Evolutionary conservation across 2,888 invertebrate genomes (phyloP).

Genomic region (Leptopilina myrica): DNA sequence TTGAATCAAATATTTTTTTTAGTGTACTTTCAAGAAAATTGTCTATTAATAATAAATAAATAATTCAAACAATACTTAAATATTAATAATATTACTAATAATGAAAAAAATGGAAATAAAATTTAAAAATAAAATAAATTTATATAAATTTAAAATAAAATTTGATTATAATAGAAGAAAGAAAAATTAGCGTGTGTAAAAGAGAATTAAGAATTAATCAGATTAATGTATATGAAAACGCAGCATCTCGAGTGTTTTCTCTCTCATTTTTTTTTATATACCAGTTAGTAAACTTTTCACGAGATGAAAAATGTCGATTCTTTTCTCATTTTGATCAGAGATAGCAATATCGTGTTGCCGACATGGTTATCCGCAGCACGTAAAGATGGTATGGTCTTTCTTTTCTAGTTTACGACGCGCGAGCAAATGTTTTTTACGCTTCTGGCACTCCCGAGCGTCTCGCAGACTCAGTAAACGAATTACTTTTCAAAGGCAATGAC

Average conservation of each 20-base stretch:
- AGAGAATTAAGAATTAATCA: conserved; percentile 8
- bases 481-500: conserved; percentile 34
- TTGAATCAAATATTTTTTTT: too few relatives aligned
- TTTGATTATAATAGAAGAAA: too few relatives aligned
- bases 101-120: too few relatives aligned
- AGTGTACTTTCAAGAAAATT: too few relatives aligned
- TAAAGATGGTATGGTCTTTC: conserved; percentile 18
- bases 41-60: too few relatives aligned
- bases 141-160: too few relatives aligned
- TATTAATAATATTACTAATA: too few relatives aligned
- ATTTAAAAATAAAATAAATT: too few relatives aligned
- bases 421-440: conserved; percentile 28
- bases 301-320: conserved; percentile 25
- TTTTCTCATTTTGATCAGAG: conserved; percentile 33
- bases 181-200: not conserved
- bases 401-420: conserved; percentile 35
- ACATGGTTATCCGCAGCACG: conserved; percentile 31
- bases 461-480: conserved; percentile 22
- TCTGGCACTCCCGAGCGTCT: conserved; percentile 12
- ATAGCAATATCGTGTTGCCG: conserved; percentile 39
- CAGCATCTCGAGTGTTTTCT: too few relatives aligned
- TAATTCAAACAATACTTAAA: too few relatives aligned
- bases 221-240: not conserved
- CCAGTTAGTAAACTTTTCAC: conserved; percentile 13
- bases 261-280: not conserved